Evolutionary conservation across 2,113 vertebrate species (phyloP), one percentile per base, ranked within the genome.

Genomic region (Phalacrocorax carbo): DNA sequence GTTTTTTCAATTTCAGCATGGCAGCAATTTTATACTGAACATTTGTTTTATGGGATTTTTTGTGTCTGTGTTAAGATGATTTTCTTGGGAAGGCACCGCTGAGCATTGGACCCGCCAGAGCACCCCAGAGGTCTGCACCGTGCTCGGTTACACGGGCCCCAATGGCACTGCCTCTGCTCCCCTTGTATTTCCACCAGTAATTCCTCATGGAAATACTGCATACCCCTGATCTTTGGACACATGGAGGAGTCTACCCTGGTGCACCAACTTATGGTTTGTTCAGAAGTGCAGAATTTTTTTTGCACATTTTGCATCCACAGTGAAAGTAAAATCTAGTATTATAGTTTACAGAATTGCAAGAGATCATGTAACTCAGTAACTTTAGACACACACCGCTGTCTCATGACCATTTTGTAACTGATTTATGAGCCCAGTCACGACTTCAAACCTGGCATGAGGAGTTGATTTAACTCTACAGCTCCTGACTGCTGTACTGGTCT

Each of bases 361-460:
- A 70, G 78, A 77, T 85, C 9, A 0, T 51, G 70, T 94, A 73
- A 80, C 76, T 4, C 85, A 26, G 92, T 93, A 94, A 92, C 90
- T 80, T 90, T 54, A 94, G 82, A 97, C 48, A 61, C 25, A 57
- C 3, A 1, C 4, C 0, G 0, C 66, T 55, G 73, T 54, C 87
- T 92, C 84, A 46, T 17, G 20, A 62, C 42, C 71, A 32, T 83
- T 96, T 91, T 95, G 71, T 72, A 48, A 32, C 48, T 94, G 96
- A 95, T 96, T 94, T 96, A 88, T 1, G 76, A 91, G 11, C 85
- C 83, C 72, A 40, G 85, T 30, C 23, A 40, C 75, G 60, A 34
- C 32, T 93, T 70, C 0, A 3, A 93, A 46, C 44, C 62, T 81
- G 85, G 46, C 51, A 34, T 2, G 32, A 92, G 22, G 29, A 17